phyloP scores from a whole-genome alignment of 2,888 invertebrate genomes.

The Mythimna loreyi region DNA sequence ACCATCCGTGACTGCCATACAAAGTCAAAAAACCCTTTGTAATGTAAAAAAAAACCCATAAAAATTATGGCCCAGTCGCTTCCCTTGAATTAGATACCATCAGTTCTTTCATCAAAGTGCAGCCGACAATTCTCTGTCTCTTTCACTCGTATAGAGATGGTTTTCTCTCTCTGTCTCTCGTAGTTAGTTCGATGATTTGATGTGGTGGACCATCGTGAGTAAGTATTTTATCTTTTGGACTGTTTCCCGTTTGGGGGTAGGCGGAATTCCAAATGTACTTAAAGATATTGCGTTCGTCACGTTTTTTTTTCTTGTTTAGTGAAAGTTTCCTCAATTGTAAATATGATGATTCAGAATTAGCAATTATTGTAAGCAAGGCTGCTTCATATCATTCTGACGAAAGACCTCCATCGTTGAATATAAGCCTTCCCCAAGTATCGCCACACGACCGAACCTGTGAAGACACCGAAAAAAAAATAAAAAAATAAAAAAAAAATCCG shows the following conservation, averaged over 20 bases:
- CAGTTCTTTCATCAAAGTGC: constrained; percentile 58
- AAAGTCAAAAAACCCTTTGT: constrained; percentile 63
- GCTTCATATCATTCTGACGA: too few relatives aligned
- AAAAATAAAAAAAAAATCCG: too few relatives aligned
- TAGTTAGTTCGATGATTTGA: constrained; percentile 48
- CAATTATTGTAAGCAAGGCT: too few relatives aligned
- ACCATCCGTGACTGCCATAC: constrained; percentile 57
- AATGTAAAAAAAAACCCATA: constrained; percentile 55
- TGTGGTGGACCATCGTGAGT: constrained; percentile 51
- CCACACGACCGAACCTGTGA: too few relatives aligned
- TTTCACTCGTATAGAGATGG: constrained; percentile 19
- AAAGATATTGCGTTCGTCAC: neutral
- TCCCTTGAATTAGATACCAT: constrained; percentile 65
- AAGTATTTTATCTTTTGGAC: constrained; percentile 51
- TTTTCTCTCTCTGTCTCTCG: constrained; percentile 34
- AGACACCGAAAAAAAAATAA: too few relatives aligned
- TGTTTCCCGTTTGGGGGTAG: constrained; percentile 46
- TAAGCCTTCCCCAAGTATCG: too few relatives aligned
- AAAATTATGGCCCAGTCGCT: constrained; percentile 56
- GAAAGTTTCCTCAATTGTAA: neutral
- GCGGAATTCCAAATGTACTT: constrained; percentile 35
- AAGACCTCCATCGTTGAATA: too few relatives aligned
- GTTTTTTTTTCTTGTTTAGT: neutral
- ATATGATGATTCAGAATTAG: neutral
- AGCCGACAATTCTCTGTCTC: constrained; percentile 50